Conservation (phyloP, 2,797 vertebrate genomes). For the Sebastiscus albofasciatus region DNA sequence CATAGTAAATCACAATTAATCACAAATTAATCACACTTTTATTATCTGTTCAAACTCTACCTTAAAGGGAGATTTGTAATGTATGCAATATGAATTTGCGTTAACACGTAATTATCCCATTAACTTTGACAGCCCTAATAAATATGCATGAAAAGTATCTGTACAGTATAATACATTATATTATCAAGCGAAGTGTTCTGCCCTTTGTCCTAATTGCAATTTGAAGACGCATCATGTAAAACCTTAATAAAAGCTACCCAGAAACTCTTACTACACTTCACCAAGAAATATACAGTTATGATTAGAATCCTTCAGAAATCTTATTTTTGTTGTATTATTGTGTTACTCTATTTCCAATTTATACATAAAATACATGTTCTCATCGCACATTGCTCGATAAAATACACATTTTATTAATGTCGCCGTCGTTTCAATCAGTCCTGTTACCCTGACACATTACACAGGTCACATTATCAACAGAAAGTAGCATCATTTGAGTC, state of each 20-base stretch:
- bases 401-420: background rate
- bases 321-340: background rate
- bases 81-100: too few relatives aligned
- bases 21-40: too few relatives aligned
- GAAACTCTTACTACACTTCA: background rate
- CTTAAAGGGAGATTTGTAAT: too few relatives aligned
- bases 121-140: too few relatives aligned
- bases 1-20: too few relatives aligned
- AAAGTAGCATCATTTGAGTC: background rate
- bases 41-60: too few relatives aligned
- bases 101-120: too few relatives aligned
- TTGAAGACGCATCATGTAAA: background rate
- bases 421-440: background rate
- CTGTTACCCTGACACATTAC: background rate
- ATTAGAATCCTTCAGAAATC: background rate
- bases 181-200: too few relatives aligned
- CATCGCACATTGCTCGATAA: fast-evolving
- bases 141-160: too few relatives aligned
- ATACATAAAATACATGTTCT: background rate
- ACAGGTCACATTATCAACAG: background rate
- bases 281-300: background rate
- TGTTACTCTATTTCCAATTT: background rate
- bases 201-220: background rate
- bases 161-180: too few relatives aligned
- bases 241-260: background rate